A percentile compares a stretch with the other conserved stretches of the same genome.
Conservation (phyloP, 1,140 invertebrate genomes). For the Eumeta japonica region DNA sequence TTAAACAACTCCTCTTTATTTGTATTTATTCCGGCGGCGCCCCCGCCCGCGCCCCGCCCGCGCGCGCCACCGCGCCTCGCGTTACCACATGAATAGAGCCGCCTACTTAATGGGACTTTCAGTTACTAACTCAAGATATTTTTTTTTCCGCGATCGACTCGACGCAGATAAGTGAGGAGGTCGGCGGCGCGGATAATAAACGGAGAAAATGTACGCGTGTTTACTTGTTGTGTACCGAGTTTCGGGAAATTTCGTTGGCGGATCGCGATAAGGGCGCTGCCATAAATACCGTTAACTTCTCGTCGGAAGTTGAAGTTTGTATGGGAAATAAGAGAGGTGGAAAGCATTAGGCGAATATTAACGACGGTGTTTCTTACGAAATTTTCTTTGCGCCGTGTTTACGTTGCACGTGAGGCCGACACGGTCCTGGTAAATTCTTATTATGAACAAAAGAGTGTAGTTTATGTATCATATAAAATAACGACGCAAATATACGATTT, state of each 20-base stretch:
- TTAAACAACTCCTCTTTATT: constrained; percentile 57
- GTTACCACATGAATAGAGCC: constrained; percentile 50
- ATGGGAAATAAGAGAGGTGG: background rate
- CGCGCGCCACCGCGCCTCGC: constrained; percentile 16
- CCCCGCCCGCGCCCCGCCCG: constrained; percentile 10
- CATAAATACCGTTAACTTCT: background rate
- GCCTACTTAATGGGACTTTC: constrained; percentile 52
- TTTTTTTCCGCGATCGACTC: constrained; percentile 49
- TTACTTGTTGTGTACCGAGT: constrained; percentile 10
- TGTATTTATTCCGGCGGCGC: constrained; percentile 30
- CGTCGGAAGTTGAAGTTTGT: background rate
- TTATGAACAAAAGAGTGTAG: too few species aligned
- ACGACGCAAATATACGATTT: too few species aligned
- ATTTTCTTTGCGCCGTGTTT: too few species aligned
- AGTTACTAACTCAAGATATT: constrained; percentile 55
- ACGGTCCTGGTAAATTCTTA: too few species aligned
- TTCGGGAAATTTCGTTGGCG: constrained; percentile 23
- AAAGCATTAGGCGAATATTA: background rate
- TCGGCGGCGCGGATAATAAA: constrained; percentile 47
- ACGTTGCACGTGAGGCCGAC: too few species aligned
- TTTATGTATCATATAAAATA: too few species aligned
- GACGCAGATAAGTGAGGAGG: constrained; percentile 43
- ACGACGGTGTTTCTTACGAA: too few species aligned
- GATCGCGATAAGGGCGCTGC: constrained; percentile 19
- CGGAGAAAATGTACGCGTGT: constrained; percentile 28